These are phyloP conservation scores for Crenuchus spilurus DNA, from an alignment of 2,797 vertebrate species.

Conservation along the genomic window DNA sequence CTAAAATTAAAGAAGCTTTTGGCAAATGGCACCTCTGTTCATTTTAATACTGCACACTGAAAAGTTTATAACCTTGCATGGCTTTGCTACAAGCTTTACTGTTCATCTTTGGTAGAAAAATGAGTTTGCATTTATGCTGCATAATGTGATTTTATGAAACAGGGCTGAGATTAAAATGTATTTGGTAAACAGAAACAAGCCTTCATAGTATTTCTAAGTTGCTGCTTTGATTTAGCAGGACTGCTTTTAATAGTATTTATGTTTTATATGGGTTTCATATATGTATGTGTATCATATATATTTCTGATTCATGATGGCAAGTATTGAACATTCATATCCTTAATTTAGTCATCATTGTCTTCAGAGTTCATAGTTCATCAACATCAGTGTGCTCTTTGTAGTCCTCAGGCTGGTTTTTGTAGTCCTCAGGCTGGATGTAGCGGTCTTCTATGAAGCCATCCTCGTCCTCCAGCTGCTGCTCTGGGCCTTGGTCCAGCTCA, in stretches of 20 bases:
- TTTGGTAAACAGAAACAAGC: not conserved
- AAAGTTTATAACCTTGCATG: not conserved
- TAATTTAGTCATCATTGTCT: not conserved
- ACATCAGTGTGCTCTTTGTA: conserved; percentile 56
- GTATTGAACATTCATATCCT: not conserved
- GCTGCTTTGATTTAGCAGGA: not conserved
- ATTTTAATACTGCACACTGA: not conserved
- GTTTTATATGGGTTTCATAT: not conserved
- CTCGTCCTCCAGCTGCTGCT: conserved; percentile 66
- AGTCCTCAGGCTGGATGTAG: conserved; percentile 79
- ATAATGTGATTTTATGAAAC: no score
- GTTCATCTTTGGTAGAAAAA: not conserved
- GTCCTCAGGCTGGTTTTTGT: conserved; percentile 55
- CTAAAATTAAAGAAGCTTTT: not conserved
- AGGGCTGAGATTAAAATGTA: no score
- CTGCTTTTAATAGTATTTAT: not conserved
- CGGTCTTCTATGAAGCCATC: conserved; percentile 91
- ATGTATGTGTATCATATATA: not conserved
- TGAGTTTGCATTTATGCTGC: not conserved
- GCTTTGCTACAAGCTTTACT: not conserved
- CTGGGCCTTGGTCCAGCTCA: conserved; percentile 65
- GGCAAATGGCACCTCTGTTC: not conserved
- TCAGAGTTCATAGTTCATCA: conserved; percentile 10
- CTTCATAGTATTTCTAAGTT: not conserved
- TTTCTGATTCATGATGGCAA: not conserved